Percentiles rank a stretch among this genome's conserved stretches.
Conservation (phyloP, 1,140 invertebrate species). For the Drosophila pandora region DNA sequence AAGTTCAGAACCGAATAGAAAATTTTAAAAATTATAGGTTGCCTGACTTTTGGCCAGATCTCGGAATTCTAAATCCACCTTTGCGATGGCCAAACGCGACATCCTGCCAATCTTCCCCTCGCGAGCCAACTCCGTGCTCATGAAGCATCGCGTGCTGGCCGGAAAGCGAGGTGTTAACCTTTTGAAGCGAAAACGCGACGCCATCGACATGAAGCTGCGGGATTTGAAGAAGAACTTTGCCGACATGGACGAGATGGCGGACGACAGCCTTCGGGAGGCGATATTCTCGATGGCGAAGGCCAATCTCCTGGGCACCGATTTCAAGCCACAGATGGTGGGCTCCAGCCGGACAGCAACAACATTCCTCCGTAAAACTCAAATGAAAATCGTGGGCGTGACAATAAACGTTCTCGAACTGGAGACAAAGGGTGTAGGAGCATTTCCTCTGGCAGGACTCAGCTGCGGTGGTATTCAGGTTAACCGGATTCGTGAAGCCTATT, state of each 20-base stretch:
- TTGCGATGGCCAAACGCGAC: constrained; percentile 49
- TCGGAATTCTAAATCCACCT: not conserved
- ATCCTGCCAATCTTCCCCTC: constrained; percentile 68
- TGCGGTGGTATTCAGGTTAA: constrained; percentile 69
- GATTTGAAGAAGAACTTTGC: constrained; percentile 26
- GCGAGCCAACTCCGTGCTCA: constrained; percentile 67
- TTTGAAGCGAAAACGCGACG: constrained; percentile 70
- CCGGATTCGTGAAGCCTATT: constrained; percentile 46
- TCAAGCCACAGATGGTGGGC: constrained; percentile 57
- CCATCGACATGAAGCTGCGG: constrained; percentile 71
- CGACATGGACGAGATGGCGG: constrained; percentile 26
- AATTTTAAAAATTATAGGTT: not conserved
- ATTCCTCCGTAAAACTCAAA: constrained; percentile 16
- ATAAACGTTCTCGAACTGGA: constrained; percentile 59
- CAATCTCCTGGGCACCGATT: constrained; percentile 67
- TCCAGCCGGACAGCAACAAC: constrained; percentile 14
- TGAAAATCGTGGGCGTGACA: constrained; percentile 64
- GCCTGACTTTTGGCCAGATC: not conserved
- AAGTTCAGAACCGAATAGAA: no score
- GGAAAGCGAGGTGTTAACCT: constrained; percentile 62
- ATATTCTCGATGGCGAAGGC: constrained; percentile 76
- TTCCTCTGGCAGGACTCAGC: constrained; percentile 59
- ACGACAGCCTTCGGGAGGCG: constrained; percentile 51
- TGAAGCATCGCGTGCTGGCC: constrained; percentile 55
- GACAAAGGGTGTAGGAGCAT: not conserved